Base-by-base conservation (phyloP, 2,888 invertebrate species). In the Chrysopilus asiliformis region DNA sequence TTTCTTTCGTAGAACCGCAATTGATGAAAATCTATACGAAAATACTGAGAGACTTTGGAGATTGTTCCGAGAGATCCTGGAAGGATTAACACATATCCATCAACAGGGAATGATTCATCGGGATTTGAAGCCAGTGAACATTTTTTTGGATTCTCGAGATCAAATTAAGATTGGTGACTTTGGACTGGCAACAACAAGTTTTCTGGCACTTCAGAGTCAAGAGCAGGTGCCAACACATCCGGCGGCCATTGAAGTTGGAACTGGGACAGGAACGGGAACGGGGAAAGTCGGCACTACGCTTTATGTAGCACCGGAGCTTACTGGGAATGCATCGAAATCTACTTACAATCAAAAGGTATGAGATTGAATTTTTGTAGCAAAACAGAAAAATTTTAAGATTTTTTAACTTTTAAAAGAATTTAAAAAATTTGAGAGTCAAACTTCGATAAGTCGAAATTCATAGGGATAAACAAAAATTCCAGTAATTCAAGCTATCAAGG, bases 141-240 rank as follows among this genome's bases (percentile, higher is more conserved):
- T 97, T 53, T 95, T 97, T 62, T 71, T 98, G 56, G 94, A 94
- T 56, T 81, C 79, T 2, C 82, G 85, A 47, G 93, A 94, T 63
- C 89, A 90, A 57, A 91, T 61, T 2, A 97, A 97, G 69, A 97
- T 97, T 45, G 97, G 95, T 9, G 97, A 97, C 63, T 97, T 97
- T 60, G 97, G 97, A 10, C 68, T 97, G 3, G 95, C 97, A 0
- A 94, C 91, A 0, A 85, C 83, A 1, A 78, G 73, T 47, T 71
- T 78, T 34, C 65, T 64, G 36, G 63, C 63, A 1, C 40, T 62
- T 10, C 62, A 62, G 43, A 43, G 55, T 7, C 53, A 58, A 36
- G 49, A 54, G 50, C 42, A 13, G 35, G 33, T 30, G 19, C 14
- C 15, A 48, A 25, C 43, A 28, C 19, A 28, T 32, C 19, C 25